Evolutionary conservation across 2,888 invertebrate species (phyloP), one percentile per base, ranked within the genome.

Genomic region (Oligia fasciuncula): DNA sequence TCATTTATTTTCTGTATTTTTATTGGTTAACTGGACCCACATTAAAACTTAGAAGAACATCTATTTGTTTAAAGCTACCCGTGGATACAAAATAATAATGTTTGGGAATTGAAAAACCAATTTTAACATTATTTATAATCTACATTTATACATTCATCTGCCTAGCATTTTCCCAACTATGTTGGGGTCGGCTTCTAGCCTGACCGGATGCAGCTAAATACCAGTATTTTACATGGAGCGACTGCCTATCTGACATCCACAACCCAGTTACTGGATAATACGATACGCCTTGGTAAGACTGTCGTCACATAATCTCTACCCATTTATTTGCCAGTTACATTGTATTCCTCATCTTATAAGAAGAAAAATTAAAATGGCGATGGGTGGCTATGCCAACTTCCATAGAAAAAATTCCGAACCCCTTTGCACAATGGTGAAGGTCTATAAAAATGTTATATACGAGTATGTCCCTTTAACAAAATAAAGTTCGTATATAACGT

Each of bases 401-500:
- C 14, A 54, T 43, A 14, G 8, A 43, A 74, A 62, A 80, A 29
- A 0, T 1, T 35, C 9, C 8, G 3, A 35, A 29, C 17, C 19
- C 23, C 14, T 60, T 77, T 43, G 2, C n/a, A 43, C 14, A 14
- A 49, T 70, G 17, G 23, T 29, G 19, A 63, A 17, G 14, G 14
- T 43, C 11, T 60, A 74, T n/a, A 23, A 69, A 57, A 13, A 60
- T 19, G 2, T 29, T 13, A 43, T 40, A 0, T 40, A 40, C 5
- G 5, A 40, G 11, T 54, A 43, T 40, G n/a, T 70, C n/a, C 40
- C 29, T 66, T 19, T 6, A 70, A 66, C 17, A 54, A 73, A 65
- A 66, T 84, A 62, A 75, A 72, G 29, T 78, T 60, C 17, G 2
- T 66, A 46, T 66, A 46, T 73, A 29, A 35, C 17, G 17, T 35